Conservation (phyloP, 2,113 vertebrate genomes). For the Romanogobio albipinnatus region DNA sequence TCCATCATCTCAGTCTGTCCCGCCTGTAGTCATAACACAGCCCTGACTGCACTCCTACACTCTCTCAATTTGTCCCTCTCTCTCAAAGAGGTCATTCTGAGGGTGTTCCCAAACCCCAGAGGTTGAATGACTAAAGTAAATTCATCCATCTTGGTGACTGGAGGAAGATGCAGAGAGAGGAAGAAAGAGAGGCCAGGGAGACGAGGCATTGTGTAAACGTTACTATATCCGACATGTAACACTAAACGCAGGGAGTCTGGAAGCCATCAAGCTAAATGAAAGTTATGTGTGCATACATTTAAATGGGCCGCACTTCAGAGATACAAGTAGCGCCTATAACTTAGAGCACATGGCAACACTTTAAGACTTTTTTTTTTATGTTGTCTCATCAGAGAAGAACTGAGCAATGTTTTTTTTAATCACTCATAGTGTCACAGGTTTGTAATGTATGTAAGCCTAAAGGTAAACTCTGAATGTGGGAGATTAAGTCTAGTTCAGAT, state of each 20-base stretch:
- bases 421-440: not conserved
- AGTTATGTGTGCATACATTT: slow-evolving; percentile 78
- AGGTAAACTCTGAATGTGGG: too few species aligned
- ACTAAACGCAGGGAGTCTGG: slow-evolving; percentile 75
- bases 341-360: not conserved
- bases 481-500: not conserved
- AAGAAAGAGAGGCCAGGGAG: slow-evolving; percentile 59
- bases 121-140: slow-evolving; percentile 75
- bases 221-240: slow-evolving; percentile 73
- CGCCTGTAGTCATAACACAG: slow-evolving; percentile 39
- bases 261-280: slow-evolving; percentile 75
- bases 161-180: slow-evolving; percentile 50
- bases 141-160: slow-evolving; percentile 78
- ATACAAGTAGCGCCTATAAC: slow-evolving; percentile 68
- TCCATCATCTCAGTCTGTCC: slow-evolving; percentile 19
- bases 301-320: slow-evolving; percentile 75
- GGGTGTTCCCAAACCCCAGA: slow-evolving; percentile 69
- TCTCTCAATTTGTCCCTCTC: slow-evolving; percentile 10
- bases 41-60: not conserved
- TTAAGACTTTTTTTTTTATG: not conserved
- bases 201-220: slow-evolving; percentile 73
- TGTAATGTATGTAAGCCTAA: not conserved
- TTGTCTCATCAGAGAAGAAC: not conserved
- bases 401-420: not conserved
- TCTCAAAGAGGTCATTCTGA: slow-evolving; percentile 72